Evolutionary conservation across 2,797 vertebrate species (phyloP).

Genomic region (Hemitrygon akajei): DNA sequence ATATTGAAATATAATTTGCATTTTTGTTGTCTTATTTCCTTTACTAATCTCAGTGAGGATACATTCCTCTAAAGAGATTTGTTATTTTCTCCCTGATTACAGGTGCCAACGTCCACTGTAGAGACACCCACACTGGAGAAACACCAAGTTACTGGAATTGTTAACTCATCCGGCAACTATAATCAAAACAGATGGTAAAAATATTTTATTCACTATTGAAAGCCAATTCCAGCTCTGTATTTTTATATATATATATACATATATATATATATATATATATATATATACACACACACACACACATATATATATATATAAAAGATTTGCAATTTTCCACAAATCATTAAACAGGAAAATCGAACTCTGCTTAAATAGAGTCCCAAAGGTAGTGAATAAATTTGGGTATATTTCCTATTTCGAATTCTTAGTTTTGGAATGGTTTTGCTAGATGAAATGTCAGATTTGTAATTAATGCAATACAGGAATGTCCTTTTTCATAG

Average conservation of each 20-base stretch:
- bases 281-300: no score
- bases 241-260: no score
- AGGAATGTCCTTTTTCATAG: not conserved
- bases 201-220: not conserved
- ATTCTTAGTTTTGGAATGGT: not conserved
- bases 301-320: not conserved
- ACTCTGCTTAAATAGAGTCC: not conserved
- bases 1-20: not conserved
- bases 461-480: not conserved
- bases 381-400: not conserved
- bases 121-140: not conserved
- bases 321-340: not conserved
- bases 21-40: not conserved
- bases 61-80: not conserved
- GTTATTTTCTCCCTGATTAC: not conserved
- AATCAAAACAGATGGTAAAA: not conserved
- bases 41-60: not conserved
- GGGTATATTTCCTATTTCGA: not conserved
- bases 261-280: no score
- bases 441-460: not conserved
- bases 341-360: not conserved
- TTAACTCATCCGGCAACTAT: no score
- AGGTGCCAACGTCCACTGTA: not conserved
- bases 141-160: not conserved
- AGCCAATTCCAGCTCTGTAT: not conserved